Base-by-base conservation (phyloP, 92 coral and sea anemone species). In the Siderastrea siderea region DNA sequence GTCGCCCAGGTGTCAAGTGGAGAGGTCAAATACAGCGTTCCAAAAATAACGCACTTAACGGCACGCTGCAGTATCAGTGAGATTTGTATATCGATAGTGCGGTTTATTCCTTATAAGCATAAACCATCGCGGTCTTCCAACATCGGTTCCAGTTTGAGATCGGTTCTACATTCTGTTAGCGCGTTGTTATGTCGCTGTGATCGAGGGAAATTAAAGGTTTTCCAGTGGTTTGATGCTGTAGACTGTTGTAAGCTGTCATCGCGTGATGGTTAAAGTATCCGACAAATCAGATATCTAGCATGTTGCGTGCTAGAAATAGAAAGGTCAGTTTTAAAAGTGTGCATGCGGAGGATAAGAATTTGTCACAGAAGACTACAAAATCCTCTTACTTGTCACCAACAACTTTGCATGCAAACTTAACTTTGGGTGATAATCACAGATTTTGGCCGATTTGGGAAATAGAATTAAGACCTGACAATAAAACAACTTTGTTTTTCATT, bases 1-100 rank as follows among this genome's bases (percentile, higher is more conserved):
- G 87, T 84, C 87, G 65, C 87, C 87, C 59, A 52, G 38, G 71
- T 63, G 87, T 84, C 87, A 84, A 84, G 87, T 84, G 63, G 80
- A 6, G 2, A 51, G 87, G 64, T 71, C 87, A 72, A 71, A 49
- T 47, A n/a, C 54, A 5, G 26, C 49, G 26, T 19, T 47, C 87
- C 87, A 49, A 84, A 84, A 84, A 73, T 84, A 84, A 74, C 55
- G 16, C 7, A 1, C 81, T 73, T 70, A 14, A 72, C 80, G 8
- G 45, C 15, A 14, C 13, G 69, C 4, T 46, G 66, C 58, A 59
- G 62, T 17, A 16, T 58, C 16, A 49, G 7, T 38, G 5, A 7
- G 43, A 51, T 66, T 70, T 80, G 72, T 66, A 68, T 47, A 53
- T 47, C 4, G 84, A 55, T 53, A 45, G 58, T 9, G 47, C 68